These are phyloP conservation scores for Pteronotus mesoamericanus DNA, from an alignment of 2,797 vertebrate species.

Conservation along the genomic window DNA sequence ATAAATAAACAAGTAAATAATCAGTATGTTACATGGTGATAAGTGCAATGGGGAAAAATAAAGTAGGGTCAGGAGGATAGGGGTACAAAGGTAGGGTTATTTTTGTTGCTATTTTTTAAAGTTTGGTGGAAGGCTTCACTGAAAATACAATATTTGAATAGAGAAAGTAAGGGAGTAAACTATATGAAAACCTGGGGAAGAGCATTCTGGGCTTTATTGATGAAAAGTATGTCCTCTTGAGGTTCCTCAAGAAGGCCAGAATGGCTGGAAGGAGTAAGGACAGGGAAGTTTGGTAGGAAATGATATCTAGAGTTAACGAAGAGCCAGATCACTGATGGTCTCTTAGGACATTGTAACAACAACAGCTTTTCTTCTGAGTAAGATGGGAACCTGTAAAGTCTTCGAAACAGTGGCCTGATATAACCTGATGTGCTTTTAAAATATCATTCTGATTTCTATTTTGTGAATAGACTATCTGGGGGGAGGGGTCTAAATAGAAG, in stretches of 20 bases:
- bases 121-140: not conserved
- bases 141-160: not conserved
- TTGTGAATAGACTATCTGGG: not conserved
- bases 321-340: not conserved
- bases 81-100: not conserved
- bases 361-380: not conserved
- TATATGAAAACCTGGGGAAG: not conserved
- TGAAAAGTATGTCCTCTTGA: not conserved
- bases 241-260: not conserved
- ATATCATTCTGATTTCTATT: not conserved
- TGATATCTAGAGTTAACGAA: not conserved
- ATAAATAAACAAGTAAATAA: not conserved
- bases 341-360: not conserved
- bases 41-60: not conserved
- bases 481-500: not conserved
- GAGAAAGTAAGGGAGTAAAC: not conserved
- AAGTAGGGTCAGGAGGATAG: not conserved
- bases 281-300: not conserved
- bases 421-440: not conserved
- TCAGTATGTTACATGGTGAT: not conserved
- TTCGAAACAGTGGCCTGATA: not conserved
- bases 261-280: not conserved
- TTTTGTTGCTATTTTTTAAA: not conserved
- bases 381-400: not conserved
- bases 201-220: not conserved